Percentiles rank a stretch among this genome's conserved stretches.
These are phyloP conservation scores for Pycnonotus jocosus DNA, from an alignment of 2,113 vertebrate species.

Conservation along the genomic window DNA sequence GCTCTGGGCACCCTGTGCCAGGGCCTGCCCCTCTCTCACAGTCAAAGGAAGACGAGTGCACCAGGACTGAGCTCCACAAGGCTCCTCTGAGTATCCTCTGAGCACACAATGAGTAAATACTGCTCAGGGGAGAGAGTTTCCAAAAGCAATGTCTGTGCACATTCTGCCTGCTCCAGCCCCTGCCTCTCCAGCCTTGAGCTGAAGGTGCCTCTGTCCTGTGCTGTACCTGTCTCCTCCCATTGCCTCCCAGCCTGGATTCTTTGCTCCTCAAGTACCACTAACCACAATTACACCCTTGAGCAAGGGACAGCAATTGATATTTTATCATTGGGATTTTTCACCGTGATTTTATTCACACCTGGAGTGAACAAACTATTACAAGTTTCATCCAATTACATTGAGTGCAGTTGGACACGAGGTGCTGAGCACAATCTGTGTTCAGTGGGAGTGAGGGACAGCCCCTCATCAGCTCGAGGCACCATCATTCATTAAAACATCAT, in stretches of 20 bases:
- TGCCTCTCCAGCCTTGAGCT: background rate
- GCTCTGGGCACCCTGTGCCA: background rate
- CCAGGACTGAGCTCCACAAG: fast-evolving
- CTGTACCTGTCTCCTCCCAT: background rate
- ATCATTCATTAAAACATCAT: slow-evolving; percentile 51
- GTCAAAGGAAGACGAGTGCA: background rate
- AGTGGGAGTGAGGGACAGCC: background rate
- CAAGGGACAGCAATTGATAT: background rate
- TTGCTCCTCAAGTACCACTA: background rate
- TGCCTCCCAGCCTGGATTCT: background rate
- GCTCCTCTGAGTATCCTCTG: background rate
- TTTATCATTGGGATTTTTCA: background rate
- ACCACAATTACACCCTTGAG: background rate
- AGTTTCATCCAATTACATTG: slow-evolving; percentile 41
- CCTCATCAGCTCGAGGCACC: slow-evolving; percentile 14
- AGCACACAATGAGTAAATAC: background rate
- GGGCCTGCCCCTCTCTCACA: fast-evolving
- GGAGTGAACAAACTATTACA: slow-evolving; percentile 13
- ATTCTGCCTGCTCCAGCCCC: background rate
- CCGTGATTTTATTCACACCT: background rate
- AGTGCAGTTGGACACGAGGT: background rate
- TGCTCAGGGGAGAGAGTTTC: background rate
- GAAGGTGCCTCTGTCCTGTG: background rate
- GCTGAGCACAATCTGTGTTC: background rate
- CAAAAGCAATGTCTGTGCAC: background rate